A percentile compares a stretch with the other conserved stretches of the same genome.
These are phyloP conservation scores for Bovichtus variegatus DNA, from an alignment of 2,797 vertebrate genomes.

Conservation along the genomic window DNA sequence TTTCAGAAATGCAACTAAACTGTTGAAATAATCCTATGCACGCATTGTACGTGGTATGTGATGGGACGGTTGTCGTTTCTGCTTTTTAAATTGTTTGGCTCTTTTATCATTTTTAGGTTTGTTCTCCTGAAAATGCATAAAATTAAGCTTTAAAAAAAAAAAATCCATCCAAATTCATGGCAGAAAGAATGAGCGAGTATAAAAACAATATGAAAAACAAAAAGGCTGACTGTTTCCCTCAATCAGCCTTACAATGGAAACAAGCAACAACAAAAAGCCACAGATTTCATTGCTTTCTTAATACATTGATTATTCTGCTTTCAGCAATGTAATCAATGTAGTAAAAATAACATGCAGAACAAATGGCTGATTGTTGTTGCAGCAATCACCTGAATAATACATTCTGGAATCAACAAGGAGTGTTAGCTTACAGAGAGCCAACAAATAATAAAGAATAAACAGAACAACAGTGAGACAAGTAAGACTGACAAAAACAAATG, in stretches of 20 bases:
- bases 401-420: neutral
- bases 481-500: slow-evolving; percentile 36
- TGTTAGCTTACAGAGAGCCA: neutral
- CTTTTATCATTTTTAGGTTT: neutral
- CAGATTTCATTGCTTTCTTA: slow-evolving; percentile 6
- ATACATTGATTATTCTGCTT: neutral
- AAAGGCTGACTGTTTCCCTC: neutral
- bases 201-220: neutral
- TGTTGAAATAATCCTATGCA: neutral
- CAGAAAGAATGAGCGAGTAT: neutral
- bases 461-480: slow-evolving; percentile 4
- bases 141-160: neutral
- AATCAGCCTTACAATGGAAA: neutral
- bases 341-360: slow-evolving; percentile 8
- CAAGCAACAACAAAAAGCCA: neutral
- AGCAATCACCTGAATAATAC: slow-evolving; percentile 9
- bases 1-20: neutral
- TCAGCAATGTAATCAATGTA: neutral
- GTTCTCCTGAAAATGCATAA: neutral
- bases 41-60: neutral
- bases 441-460: neutral
- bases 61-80: too few relatives aligned
- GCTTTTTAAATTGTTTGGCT: neutral
- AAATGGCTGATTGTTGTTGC: slow-evolving; percentile 27
- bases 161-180: neutral